Evolutionary conservation across 2,888 invertebrate species (phyloP).

Genomic region (Drosophila mimetica): DNA sequence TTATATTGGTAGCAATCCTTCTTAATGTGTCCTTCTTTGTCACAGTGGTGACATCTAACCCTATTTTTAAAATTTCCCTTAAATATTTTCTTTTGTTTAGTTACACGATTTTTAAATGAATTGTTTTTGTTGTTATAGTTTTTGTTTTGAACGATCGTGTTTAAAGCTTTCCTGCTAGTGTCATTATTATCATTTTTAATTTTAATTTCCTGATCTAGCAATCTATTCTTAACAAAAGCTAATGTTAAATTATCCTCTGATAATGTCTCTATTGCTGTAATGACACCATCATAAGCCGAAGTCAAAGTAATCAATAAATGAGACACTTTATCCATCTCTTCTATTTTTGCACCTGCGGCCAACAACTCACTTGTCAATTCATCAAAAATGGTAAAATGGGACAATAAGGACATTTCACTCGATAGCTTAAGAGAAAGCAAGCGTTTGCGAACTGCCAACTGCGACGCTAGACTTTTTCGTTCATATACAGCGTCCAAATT

Average conservation of each 20-base stretch:
- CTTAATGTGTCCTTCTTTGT: no score
- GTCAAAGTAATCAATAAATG: not conserved
- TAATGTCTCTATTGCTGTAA: not conserved
- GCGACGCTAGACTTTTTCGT: slow-evolving; percentile 19
- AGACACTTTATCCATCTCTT: not conserved
- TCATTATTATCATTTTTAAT: not conserved
- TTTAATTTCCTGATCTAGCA: not conserved
- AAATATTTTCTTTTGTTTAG: no score
- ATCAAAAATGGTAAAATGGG: slow-evolving; percentile 1
- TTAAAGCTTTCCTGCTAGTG: no score
- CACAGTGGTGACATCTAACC: no score
- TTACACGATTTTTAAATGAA: no score
- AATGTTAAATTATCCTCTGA: not conserved
- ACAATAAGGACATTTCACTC: slow-evolving; percentile 5
- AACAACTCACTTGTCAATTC: not conserved
- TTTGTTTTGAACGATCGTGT: no score
- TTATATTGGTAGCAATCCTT: no score
- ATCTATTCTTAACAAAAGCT: not conserved
- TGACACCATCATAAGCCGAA: no score
- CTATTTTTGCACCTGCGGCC: not conserved
- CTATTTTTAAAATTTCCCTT: no score
- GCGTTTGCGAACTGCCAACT: slow-evolving; percentile 11
- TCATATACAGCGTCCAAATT: slow-evolving; percentile 18
- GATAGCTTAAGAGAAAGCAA: not conserved
- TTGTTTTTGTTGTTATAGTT: no score